Evolutionary conservation across 2,113 vertebrate genomes (phyloP).

Genomic region (Athene noctua): DNA sequence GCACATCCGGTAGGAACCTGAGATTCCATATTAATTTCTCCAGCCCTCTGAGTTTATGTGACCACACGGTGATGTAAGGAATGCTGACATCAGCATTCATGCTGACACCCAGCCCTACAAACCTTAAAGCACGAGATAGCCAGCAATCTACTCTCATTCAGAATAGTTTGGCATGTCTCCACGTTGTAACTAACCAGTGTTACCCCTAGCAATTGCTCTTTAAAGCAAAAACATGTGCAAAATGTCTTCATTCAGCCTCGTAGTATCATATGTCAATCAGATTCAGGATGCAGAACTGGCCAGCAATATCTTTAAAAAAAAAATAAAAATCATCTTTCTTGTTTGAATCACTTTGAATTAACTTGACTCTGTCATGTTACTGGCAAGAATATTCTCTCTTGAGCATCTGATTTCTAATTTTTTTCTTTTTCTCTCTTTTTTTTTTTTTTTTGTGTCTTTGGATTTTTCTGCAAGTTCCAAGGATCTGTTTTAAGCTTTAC

Average conservation of each 20-base stretch:
- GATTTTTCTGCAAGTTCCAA: conserved; percentile 1
- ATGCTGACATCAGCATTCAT: background rate
- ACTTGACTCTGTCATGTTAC: conserved; percentile 51
- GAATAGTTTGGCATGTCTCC: background rate
- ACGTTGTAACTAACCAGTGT: conserved; percentile 3
- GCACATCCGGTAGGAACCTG: background rate
- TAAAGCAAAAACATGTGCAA: conserved; percentile 59
- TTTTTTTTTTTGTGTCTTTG: background rate
- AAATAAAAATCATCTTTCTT: background rate
- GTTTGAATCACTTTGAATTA: conserved; percentile 61
- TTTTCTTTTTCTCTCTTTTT: background rate
- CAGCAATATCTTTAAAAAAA: conserved; percentile 2
- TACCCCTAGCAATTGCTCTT: conserved; percentile 65
- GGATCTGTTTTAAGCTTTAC: conserved; percentile 38
- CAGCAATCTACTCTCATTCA: conserved; percentile 29
- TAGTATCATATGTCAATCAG: conserved; percentile 56
- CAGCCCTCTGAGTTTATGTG: background rate
- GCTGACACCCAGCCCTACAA: background rate
- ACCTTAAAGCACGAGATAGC: conserved; percentile 3
- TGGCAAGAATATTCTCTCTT: conserved; percentile 42
- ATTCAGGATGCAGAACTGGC: conserved; percentile 46
- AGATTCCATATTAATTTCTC: background rate
- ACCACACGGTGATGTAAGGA: background rate
- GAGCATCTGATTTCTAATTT: conserved; percentile 57
- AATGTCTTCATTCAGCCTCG: conserved; percentile 55